Base-by-base conservation (phyloP, 2,888 invertebrate genomes). In the Xestia xanthographa region DNA sequence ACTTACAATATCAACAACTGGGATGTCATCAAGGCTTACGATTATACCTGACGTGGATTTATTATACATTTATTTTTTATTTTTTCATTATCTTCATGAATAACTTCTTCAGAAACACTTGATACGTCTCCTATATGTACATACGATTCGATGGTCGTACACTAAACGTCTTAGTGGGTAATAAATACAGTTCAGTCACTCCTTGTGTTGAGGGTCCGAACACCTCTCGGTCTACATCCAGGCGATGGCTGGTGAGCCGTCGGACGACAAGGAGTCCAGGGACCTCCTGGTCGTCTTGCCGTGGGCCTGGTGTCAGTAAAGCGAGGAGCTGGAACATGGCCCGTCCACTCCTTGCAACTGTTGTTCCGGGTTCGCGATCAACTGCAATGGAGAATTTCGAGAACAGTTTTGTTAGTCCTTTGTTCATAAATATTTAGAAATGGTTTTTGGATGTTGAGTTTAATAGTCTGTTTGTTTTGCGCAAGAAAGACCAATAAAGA, bases 291-390 rank as follows among this genome's bases (percentile, higher is more conserved):
- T 89, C 86, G 90, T 84, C 89, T 92, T 92, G 83, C 92, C 87
- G 78, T 87, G 92, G 84, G 90, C 92, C 91, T 92, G 92, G 88
- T 95, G 96, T 96, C 96, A 96, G 96, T 96, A 96, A 89, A 96
- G 95, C 78, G 96, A 96, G 0, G 96, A 93, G 86, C 96, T 96
- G 71, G 96, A 95, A 80, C 96, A 96, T 0, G 96, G 96, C 6
- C 96, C 96, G 89, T 96, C 96, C 67, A 96, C 95, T 60, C 96
- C 96, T 82, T 95, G 95, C 76, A 96, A 85, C 83, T 93, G 94
- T 87, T 93, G 94, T 66, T 95, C 95, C 12, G 93, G 93, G 77
- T 93, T 95, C 29, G 93, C 88, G 78, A 94, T 91, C 80, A 95
- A 86, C 96, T 96, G 93, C 8, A 93, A 92, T 29, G 58, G 29